These are phyloP conservation scores for Acheta domesticus DNA, from an alignment of 2,888 invertebrate species.

Conservation along the genomic window DNA sequence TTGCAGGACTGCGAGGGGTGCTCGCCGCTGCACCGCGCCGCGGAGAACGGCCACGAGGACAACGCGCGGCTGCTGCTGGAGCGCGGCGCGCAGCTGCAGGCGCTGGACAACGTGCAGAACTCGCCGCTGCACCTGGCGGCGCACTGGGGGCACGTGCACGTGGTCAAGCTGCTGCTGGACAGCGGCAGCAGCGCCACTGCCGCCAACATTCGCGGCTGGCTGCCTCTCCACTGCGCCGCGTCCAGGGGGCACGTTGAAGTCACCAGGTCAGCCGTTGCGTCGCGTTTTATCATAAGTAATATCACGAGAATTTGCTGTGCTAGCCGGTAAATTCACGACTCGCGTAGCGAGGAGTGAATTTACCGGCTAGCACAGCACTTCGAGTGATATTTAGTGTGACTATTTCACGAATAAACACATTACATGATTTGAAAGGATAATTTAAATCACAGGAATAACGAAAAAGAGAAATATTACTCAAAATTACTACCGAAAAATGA, in stretches of 20 bases:
- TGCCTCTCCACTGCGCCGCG: neutral
- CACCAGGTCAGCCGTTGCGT: neutral
- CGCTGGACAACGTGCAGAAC: neutral
- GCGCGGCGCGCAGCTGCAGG: neutral
- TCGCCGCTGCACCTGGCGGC: neutral
- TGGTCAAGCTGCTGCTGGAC: neutral
- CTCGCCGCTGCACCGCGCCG: constrained; percentile 2
- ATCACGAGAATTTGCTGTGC: no score
- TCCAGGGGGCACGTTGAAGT: neutral
- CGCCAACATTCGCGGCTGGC: neutral
- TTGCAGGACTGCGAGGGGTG: neutral
- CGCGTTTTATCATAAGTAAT: no score
- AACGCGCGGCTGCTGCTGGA: neutral
- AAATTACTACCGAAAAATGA: no score
- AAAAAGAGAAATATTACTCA: no score
- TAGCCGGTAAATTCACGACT: no score
- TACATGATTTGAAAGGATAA: no score
- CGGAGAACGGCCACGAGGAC: neutral
- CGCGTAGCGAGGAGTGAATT: no score
- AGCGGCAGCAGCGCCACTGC: neutral
- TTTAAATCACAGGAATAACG: no score
- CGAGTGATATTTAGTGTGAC: no score
- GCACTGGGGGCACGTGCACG: neutral
- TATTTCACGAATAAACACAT: no score
- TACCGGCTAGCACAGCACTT: no score